These are phyloP conservation scores for Aplysina aerophoba DNA, from an alignment of 37 sponge, comb jelly and placozoan species.

Conservation along the genomic window DNA sequence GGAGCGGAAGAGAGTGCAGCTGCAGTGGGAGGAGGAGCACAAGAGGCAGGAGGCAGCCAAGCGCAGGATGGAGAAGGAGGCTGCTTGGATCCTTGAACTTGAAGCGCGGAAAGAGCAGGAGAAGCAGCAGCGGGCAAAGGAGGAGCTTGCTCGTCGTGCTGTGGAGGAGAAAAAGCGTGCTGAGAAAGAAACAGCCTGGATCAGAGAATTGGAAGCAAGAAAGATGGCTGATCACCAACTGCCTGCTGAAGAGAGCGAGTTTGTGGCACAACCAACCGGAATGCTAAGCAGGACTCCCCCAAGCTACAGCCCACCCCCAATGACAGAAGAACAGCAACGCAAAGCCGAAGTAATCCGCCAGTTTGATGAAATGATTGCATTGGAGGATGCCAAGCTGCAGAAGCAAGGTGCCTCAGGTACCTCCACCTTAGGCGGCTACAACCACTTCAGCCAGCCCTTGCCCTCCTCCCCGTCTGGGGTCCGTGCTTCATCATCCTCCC, in stretches of 20 bases:
- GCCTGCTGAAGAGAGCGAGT: background rate
- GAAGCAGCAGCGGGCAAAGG: background rate
- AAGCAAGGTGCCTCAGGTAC: background rate
- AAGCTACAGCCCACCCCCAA: background rate
- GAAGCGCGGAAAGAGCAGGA: background rate
- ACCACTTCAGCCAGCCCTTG: background rate
- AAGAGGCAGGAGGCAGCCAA: constrained; percentile 10
- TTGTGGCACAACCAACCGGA: background rate
- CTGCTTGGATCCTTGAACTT: constrained; percentile 3
- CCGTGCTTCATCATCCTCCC: background rate
- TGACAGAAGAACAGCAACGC: background rate
- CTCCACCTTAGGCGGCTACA: too few species aligned
- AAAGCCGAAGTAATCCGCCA: background rate
- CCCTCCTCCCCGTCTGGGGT: background rate
- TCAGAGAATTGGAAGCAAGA: background rate
- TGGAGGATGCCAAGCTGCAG: background rate
- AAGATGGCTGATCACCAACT: background rate
- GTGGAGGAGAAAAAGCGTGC: background rate
- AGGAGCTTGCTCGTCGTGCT: background rate
- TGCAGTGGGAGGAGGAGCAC: constrained; percentile 40
- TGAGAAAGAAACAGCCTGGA: constrained; percentile 17
- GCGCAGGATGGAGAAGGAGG: constrained; percentile 13
- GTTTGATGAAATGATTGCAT: constrained; percentile 15
- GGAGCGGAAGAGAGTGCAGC: constrained; percentile 13
- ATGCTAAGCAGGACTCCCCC: background rate